Evolutionary conservation across 2,797 vertebrate species (phyloP), one percentile per base, ranked within the genome.

Genomic region (Salmo trutta): DNA sequence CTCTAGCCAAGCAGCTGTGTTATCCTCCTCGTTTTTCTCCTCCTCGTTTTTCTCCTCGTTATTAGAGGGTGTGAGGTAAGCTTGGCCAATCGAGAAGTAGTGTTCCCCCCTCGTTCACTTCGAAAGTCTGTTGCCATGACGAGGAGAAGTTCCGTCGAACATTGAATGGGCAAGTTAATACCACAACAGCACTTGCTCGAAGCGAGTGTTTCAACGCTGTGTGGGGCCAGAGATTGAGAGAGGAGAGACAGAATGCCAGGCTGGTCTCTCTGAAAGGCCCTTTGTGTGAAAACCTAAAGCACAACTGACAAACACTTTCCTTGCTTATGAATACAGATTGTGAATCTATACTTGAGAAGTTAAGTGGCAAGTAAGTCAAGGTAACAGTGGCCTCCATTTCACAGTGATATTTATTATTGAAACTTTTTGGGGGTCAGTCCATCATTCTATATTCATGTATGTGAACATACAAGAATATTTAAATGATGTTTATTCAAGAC

Each of bases 61-160:
- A 86, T 89, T 88, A 90, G 79, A 83, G 87, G 85, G 76, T 83
- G 59, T 47, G 74, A 83, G 86, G 81, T 83, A 75, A 85, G 85
- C 76, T 86, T 89, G 87, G 88, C 86, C 7, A 2, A 53, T 68
- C 21, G 68, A 59, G 77, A 81, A 76, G 74, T 56, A 73, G 82
- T 84, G 75, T 66, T 83, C 85, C 79, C 82, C 77, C 65, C 81
- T 47, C 10, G 2, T 47, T 47, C 41, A 47, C 41, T 1, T 47
- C 71, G 29, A 73, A 80, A 89, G 84, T 83, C 82, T 86, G 80
- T 90, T 81, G 71, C 88, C 84, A 87, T 87, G 81, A 89, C 82
- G 74, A 88, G 78, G 21, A 76, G 78, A 79, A 85, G 79, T 84
- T 79, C 79, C 75, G 75, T 54, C 1, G 27, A 0, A 65, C 64